phyloP scores from a whole-genome alignment of 2,797 vertebrate species.

The Sebastes trivittatus region DNA sequence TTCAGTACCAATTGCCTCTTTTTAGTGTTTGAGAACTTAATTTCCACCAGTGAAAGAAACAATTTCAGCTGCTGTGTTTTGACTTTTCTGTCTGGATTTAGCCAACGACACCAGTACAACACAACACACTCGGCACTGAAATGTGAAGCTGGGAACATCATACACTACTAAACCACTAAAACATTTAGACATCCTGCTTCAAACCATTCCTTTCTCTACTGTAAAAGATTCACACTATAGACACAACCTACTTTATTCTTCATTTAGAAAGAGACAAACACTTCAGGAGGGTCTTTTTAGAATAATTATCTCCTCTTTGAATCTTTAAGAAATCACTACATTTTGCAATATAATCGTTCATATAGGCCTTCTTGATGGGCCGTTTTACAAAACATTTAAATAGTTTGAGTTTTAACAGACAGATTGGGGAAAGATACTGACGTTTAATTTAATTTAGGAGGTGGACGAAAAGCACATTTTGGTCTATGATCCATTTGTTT shows the following conservation, averaged over 20 bases:
- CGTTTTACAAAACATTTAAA: neutral
- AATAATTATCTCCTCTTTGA: constrained; percentile 1
- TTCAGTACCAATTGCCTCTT: constrained; percentile 54
- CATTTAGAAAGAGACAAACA: constrained; percentile 5
- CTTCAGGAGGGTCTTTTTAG: constrained; percentile 5
- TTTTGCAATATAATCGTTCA: neutral
- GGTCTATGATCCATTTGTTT: constrained; percentile 42
- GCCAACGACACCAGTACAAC: neutral
- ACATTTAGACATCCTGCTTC: constrained; percentile 12
- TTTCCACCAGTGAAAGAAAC: constrained; percentile 4
- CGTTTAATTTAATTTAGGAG: constrained; percentile 38
- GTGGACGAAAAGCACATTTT: constrained; percentile 74
- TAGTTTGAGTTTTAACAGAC: constrained; percentile 45
- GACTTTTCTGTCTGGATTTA: constrained; percentile 7
- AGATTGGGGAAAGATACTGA: constrained; percentile 29
- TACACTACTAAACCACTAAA: constrained; percentile 57
- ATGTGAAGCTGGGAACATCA: constrained; percentile 33
- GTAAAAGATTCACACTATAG: neutral
- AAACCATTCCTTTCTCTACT: constrained; percentile 13
- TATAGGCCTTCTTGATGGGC: neutral
- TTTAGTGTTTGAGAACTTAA: constrained; percentile 37
- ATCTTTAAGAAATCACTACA: constrained; percentile 1
- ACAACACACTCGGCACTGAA: neutral
- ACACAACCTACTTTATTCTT: neutral
- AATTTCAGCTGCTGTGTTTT: constrained; percentile 33